Conservation (phyloP, 1,140 invertebrate genomes). For the Ostrea denselamellosa region DNA sequence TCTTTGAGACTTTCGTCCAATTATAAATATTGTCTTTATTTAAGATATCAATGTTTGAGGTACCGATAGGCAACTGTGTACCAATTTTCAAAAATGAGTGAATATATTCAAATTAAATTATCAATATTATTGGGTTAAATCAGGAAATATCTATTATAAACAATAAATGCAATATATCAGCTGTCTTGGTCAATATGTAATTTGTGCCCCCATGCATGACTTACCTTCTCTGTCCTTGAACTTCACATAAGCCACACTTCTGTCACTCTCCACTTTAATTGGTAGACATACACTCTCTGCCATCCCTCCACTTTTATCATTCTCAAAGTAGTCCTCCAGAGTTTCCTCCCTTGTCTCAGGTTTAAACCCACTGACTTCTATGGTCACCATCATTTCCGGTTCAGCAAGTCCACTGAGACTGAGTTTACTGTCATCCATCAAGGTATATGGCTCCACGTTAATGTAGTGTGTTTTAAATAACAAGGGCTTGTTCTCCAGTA, state of each 20-base stretch:
- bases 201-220: background rate
- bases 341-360: constrained; percentile 11
- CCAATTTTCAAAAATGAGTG: too few relatives aligned
- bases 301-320: constrained; percentile 25
- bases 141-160: too few relatives aligned
- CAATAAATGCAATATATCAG: too few relatives aligned
- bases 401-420: constrained; percentile 10
- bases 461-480: constrained; percentile 28
- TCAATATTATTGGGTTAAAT: too few relatives aligned
- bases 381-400: background rate
- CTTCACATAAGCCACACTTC: constrained; percentile 8
- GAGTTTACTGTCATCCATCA: background rate
- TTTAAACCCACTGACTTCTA: constrained; percentile 39
- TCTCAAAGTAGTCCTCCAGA: constrained; percentile 39
- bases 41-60: too few relatives aligned
- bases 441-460: background rate
- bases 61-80: too few relatives aligned
- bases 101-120: too few relatives aligned
- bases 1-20: too few relatives aligned
- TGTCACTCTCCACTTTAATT: background rate
- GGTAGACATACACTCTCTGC: background rate
- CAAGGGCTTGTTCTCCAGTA: constrained; percentile 7
- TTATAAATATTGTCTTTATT: too few relatives aligned
- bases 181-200: background rate
- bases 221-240: background rate